A percentile compares a stretch with the other conserved stretches of the same genome.
Conservation (phyloP, 37 sponge, comb jelly and placozoan species). For the Mnemiopsis leidyi region DNA sequence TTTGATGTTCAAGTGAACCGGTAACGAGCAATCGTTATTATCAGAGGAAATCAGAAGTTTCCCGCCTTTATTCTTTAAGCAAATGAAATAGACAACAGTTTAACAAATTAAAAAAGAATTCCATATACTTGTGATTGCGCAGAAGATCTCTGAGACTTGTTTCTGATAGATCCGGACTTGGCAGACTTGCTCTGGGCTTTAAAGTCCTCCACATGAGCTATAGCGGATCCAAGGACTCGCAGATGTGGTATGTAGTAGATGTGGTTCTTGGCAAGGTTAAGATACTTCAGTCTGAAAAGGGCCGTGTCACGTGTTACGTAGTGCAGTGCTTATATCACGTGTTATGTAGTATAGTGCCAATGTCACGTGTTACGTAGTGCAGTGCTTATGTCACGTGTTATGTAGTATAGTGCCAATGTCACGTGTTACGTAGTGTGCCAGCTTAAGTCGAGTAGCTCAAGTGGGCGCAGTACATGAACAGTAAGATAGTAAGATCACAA, state of each 20-base stretch:
- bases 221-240: slow-evolving; percentile 46
- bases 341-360: not conserved
- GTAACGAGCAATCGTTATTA: too few species aligned
- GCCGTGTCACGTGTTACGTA: not conserved
- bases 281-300: slow-evolving; percentile 33
- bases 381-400: too few species aligned
- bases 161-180: not conserved
- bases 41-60: too few species aligned
- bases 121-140: not conserved
- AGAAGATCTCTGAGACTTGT: slow-evolving; percentile 28
- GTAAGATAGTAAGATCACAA: too few species aligned
- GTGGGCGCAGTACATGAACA: too few species aligned
- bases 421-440: too few species aligned
- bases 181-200: slow-evolving; percentile 28
- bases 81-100: too few species aligned
- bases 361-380: not conserved
- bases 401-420: not conserved
- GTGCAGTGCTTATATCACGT: too few species aligned
- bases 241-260: slow-evolving; percentile 63
- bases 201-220: slow-evolving; percentile 54
- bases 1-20: too few species aligned
- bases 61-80: too few species aligned
- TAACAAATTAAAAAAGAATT: too few species aligned
- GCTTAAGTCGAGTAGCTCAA: too few species aligned
- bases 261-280: slow-evolving; percentile 64